These are phyloP conservation scores for Periophthalmodon schlosseri DNA, from an alignment of 2,113 vertebrate genomes.

Conservation along the genomic window DNA sequence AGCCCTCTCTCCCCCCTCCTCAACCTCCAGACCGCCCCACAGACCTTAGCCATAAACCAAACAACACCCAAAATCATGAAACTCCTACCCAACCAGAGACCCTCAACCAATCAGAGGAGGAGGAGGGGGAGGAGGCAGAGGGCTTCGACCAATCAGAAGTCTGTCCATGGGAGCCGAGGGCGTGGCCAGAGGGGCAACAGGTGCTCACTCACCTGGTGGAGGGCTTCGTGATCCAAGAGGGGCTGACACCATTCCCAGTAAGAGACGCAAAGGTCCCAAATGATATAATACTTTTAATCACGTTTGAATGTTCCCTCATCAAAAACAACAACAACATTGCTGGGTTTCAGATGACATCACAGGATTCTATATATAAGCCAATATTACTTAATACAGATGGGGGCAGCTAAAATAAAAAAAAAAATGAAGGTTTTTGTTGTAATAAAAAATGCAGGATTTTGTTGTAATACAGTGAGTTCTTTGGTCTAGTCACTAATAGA, in stretches of 20 bases:
- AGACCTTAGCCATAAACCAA: conserved; percentile 26
- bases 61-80: not conserved
- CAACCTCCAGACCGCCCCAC: conserved; percentile 61
- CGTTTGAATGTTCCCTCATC: not conserved
- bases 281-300: not conserved
- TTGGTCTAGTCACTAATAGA: too few relatives aligned
- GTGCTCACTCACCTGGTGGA: conserved; percentile 95
- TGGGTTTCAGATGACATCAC: too few relatives aligned
- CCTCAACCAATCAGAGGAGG: conserved; percentile 29
- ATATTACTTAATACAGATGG: too few relatives aligned
- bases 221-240: conserved; percentile 97
- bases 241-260: conserved; percentile 94
- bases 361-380: too few relatives aligned
- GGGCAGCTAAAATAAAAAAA: too few relatives aligned
- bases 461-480: too few relatives aligned
- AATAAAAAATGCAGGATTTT: too few relatives aligned
- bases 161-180: conserved; percentile 51
- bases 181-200: conserved; percentile 67
- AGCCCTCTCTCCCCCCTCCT: conserved; percentile 46
- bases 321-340: not conserved
- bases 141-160: conserved; percentile 27
- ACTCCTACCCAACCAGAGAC: conserved; percentile 8
- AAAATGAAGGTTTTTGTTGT: too few relatives aligned
- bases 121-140: conserved; percentile 33
- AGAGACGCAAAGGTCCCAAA: conserved; percentile 40